These are phyloP conservation scores for Blennius ocellaris DNA, from an alignment of 2,113 vertebrate genomes.

Conservation along the genomic window DNA sequence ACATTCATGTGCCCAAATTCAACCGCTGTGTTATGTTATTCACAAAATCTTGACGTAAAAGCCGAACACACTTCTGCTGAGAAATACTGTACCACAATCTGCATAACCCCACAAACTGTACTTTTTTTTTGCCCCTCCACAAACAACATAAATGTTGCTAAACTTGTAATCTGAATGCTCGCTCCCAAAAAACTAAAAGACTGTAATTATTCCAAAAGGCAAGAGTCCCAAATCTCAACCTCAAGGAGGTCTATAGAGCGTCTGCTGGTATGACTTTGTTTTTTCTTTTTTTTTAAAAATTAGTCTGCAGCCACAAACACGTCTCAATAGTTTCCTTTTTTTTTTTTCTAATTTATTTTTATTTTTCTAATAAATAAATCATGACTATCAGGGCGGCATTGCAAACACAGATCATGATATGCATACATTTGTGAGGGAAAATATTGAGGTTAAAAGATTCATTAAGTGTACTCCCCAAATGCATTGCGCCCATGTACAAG, in stretches of 20 bases:
- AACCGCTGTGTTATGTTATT: too few relatives aligned
- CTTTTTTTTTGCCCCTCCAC: too few relatives aligned
- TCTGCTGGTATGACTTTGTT: neutral
- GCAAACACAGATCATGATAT: slow-evolving; percentile 55
- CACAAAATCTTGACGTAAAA: too few relatives aligned
- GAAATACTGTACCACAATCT: too few relatives aligned
- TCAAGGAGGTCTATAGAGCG: neutral
- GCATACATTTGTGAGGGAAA: slow-evolving; percentile 54
- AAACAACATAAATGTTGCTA: too few relatives aligned
- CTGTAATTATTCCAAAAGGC: neutral
- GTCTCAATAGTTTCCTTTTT: slow-evolving; percentile 4
- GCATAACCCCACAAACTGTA: too few relatives aligned
- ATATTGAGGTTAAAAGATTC: slow-evolving; percentile 74
- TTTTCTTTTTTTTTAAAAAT: neutral
- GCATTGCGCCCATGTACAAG: slow-evolving; percentile 33
- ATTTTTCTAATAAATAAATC: slow-evolving; percentile 58
- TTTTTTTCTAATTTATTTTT: slow-evolving; percentile 7
- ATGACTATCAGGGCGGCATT: slow-evolving; percentile 45
- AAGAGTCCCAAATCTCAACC: neutral
- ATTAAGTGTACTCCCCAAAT: slow-evolving; percentile 67
- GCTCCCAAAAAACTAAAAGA: neutral
- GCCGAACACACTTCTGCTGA: too few relatives aligned
- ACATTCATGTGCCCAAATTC: too few relatives aligned
- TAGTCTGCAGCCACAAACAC: neutral
- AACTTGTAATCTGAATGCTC: neutral